These are phyloP conservation scores for Ailurus styani DNA, from an alignment of 2,113 vertebrate species.

Conservation along the genomic window DNA sequence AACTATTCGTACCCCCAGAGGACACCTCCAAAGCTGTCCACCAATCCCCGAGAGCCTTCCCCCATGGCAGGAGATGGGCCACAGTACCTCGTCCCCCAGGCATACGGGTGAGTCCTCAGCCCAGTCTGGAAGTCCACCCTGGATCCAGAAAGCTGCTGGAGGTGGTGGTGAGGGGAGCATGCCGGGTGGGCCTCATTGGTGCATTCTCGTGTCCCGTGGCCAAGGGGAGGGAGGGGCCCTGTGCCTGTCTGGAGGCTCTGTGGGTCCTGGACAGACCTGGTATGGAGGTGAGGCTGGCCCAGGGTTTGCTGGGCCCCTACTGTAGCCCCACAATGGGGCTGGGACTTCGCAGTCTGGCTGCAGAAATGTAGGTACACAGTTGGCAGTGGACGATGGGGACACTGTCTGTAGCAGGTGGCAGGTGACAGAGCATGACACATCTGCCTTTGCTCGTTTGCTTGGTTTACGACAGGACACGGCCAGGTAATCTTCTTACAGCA, in stretches of 20 bases:
- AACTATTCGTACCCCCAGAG: conserved; percentile 66
- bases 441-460: neutral
- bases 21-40: conserved; percentile 17
- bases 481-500: neutral
- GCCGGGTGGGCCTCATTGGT: accelerated
- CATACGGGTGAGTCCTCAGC: conserved; percentile 63
- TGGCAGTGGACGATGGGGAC: no score
- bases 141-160: neutral
- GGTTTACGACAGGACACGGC: neutral
- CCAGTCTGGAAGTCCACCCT: accelerated
- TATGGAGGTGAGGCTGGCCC: neutral
- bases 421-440: accelerated
- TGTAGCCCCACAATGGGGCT: neutral
- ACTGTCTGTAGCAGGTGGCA: neutral
- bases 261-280: neutral
- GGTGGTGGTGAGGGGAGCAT: accelerated
- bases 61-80: conserved; percentile 65
- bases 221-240: neutral
- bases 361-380: neutral
- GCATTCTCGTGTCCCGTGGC: neutral
- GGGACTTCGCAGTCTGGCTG: neutral
- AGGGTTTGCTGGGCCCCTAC: neutral
- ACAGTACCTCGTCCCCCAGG: conserved; percentile 55
- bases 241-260: neutral
- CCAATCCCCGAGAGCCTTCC: conserved; percentile 45